phyloP scores from a whole-genome alignment of 37 sponge, comb jelly and placozoan genomes.

The Hexactinellida sp. region DNA sequence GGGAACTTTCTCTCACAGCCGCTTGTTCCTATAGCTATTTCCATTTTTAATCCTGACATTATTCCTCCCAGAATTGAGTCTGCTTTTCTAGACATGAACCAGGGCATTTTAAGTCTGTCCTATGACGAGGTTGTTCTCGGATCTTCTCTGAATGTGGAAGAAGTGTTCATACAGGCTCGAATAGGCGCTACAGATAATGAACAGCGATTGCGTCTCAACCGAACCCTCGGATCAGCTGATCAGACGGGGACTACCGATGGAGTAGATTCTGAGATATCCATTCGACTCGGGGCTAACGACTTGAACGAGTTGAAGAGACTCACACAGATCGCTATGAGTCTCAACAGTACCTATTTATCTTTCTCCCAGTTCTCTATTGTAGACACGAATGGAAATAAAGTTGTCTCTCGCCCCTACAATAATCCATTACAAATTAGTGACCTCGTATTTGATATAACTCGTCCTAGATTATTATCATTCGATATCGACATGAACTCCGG shows the following conservation, averaged over 20 bases:
- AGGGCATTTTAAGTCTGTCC: neutral
- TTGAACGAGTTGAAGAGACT: constrained; percentile 19
- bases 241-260: neutral
- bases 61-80: neutral
- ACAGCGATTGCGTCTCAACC: constrained; percentile 8
- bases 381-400: constrained; percentile 15
- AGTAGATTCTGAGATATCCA: neutral
- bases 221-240: neutral
- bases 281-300: neutral
- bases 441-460: constrained; percentile 11
- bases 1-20: constrained; percentile 32
- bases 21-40: neutral
- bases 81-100: neutral
- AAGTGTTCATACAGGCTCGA: neutral
- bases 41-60: neutral
- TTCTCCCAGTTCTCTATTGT: neutral
- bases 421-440: constrained; percentile 19
- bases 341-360: constrained; percentile 6
- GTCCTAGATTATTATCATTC: neutral
- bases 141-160: constrained; percentile 19
- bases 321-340: neutral
- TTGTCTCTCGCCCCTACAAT: constrained; percentile 24
- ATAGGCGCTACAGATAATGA: neutral
- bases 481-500: constrained; percentile 16
- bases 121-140: neutral